Evolutionary conservation across 2,888 invertebrate genomes (phyloP).

Genomic region (Germaria angustata): DNA sequence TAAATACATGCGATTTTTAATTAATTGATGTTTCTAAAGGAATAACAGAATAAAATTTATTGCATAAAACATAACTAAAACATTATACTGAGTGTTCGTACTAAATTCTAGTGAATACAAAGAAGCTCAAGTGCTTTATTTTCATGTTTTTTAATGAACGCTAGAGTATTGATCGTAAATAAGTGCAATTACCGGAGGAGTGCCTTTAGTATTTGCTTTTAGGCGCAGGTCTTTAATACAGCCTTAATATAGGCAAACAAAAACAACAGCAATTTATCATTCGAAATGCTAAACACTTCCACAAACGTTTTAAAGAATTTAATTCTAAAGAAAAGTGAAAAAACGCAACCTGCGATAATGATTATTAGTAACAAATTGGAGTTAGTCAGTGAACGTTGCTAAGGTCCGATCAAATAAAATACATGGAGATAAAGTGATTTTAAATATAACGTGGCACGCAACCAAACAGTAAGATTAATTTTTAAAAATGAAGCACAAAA

Average conservation of each 20-base stretch:
- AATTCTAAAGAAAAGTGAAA: not conserved
- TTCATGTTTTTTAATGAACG: constrained; percentile 17
- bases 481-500: constrained; percentile 41
- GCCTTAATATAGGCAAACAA: constrained; percentile 54
- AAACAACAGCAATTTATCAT: constrained; percentile 8
- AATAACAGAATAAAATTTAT: not conserved
- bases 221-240: constrained; percentile 65
- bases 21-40: constrained; percentile 4
- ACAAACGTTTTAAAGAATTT: constrained; percentile 31
- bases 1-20: not conserved
- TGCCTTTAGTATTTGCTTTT: constrained; percentile 63
- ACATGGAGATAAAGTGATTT: not conserved
- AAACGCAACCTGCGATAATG: constrained; percentile 10
- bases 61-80: not conserved
- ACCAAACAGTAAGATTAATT: not conserved
- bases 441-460: constrained; percentile 14
- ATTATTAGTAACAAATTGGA: constrained; percentile 53
- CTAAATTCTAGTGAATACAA: constrained; percentile 6
- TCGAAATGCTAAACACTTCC: constrained; percentile 20
- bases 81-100: not conserved
- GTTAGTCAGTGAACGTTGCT: constrained; percentile 62
- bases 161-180: constrained; percentile 62
- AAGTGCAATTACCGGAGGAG: constrained; percentile 63
- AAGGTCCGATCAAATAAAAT: constrained; percentile 33
- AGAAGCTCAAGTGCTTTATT: not conserved